These are phyloP conservation scores for Pocillopora meandrina DNA, from an alignment of 92 coral and sea anemone genomes.

Conservation along the genomic window DNA sequence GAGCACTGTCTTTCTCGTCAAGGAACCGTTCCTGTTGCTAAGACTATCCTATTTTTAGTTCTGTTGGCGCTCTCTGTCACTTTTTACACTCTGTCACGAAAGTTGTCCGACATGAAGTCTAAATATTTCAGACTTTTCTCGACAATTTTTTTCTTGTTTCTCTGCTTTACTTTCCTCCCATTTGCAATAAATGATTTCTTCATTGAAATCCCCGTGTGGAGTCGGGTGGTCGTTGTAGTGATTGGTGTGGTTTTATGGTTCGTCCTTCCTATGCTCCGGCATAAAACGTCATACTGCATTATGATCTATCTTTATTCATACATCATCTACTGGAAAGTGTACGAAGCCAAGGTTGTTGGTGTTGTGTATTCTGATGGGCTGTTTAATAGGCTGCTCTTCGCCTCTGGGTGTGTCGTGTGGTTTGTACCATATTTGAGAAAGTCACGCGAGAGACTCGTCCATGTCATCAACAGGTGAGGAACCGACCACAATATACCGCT, in stretches of 20 bases:
- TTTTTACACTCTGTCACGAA: constrained; percentile 20
- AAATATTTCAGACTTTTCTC: too few species aligned
- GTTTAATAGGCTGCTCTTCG: not conserved
- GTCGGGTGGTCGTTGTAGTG: not conserved
- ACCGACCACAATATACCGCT: not conserved
- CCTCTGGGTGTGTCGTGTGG: constrained; percentile 8
- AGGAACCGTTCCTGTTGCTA: not conserved
- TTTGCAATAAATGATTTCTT: constrained; percentile 46
- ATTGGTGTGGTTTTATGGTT: constrained; percentile 31
- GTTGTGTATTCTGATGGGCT: not conserved
- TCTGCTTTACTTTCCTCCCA: constrained; percentile 50
- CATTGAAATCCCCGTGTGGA: constrained; percentile 20
- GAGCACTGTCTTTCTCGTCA: not conserved
- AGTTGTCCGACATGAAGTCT: not conserved
- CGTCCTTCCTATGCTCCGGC: constrained; percentile 43
- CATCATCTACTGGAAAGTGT: constrained; percentile 44
- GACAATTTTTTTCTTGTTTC: not conserved
- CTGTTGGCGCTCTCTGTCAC: constrained; percentile 20
- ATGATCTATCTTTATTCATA: constrained; percentile 29
- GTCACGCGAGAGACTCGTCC: constrained; percentile 5
- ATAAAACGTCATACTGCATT: constrained; percentile 18
- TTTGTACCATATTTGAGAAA: not conserved
- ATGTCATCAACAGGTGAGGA: constrained; percentile 43
- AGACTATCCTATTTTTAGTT: constrained; percentile 23
- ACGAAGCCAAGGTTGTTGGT: not conserved